Percentiles rank a stretch among this genome's conserved stretches.
These are phyloP conservation scores for Myrmophylax atrothorax DNA, from an alignment of 2,113 vertebrate genomes.

Conservation along the genomic window DNA sequence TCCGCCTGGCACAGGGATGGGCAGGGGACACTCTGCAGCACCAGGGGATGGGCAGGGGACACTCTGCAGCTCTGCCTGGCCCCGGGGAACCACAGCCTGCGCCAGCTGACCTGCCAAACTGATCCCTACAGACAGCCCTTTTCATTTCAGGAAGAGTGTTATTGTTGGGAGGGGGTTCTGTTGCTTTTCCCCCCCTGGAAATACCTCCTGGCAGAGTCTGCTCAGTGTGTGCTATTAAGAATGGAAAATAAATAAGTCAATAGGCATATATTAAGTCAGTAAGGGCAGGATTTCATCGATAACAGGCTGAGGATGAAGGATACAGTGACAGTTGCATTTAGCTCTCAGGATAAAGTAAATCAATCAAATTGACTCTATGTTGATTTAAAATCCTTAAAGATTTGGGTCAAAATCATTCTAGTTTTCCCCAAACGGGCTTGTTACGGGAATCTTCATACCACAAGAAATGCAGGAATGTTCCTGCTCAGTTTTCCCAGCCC, in stretches of 20 bases:
- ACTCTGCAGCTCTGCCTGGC: background rate
- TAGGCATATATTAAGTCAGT: constrained; percentile 23
- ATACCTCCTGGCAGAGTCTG: background rate
- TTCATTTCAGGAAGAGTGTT: background rate
- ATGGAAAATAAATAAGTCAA: background rate
- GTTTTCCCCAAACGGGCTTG: background rate
- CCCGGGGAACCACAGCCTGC: background rate
- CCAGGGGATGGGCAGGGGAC: background rate
- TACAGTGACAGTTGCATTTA: constrained; percentile 31
- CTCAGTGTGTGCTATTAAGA: background rate
- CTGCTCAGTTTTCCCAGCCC: background rate
- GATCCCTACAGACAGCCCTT: background rate
- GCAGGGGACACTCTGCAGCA: too few species aligned
- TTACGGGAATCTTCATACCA: background rate
- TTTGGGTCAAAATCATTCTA: background rate
- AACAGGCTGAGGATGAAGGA: background rate
- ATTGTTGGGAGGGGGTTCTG: background rate
- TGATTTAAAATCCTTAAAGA: constrained; percentile 51
- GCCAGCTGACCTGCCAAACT: background rate
- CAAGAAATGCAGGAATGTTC: background rate
- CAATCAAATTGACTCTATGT: constrained; percentile 22
- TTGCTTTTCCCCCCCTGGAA: background rate
- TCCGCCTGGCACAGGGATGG: too few species aligned
- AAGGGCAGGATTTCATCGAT: background rate
- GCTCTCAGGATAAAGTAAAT: constrained; percentile 12